These are phyloP conservation scores for Cremastobaeus sp. DNA, from an alignment of 2,888 invertebrate species.

Conservation along the genomic window DNA sequence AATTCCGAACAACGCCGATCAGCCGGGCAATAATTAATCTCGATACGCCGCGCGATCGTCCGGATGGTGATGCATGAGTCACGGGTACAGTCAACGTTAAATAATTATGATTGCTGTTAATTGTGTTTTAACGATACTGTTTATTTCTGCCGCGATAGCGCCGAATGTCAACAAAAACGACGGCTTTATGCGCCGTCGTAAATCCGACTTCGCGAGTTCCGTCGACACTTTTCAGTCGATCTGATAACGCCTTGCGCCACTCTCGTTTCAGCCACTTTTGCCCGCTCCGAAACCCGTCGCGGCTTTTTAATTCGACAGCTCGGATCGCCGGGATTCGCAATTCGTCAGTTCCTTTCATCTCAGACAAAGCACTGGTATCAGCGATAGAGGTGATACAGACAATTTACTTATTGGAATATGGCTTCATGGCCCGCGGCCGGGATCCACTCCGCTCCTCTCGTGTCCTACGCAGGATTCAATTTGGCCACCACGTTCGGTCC, in stretches of 20 bases:
- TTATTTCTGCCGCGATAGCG: constrained; percentile 41
- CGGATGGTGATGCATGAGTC: constrained; percentile 51
- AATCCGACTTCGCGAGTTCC: no score
- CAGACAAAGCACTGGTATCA: constrained; percentile 47
- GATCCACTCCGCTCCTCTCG: constrained; percentile 64
- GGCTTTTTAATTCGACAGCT: constrained; percentile 13
- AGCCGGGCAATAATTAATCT: constrained; percentile 61
- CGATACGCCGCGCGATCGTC: constrained; percentile 49
- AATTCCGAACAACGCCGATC: constrained; percentile 53
- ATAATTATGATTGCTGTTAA: constrained; percentile 57
- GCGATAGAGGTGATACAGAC: constrained; percentile 62
- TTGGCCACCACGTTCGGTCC: constrained; percentile 75
- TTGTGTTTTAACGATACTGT: constrained; percentile 57
- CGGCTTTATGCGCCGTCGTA: constrained; percentile 7
- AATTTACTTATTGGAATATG: constrained; percentile 75
- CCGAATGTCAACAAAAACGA: no score
- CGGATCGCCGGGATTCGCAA: constrained; percentile 2
- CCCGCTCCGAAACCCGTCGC: no score
- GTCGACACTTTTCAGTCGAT: no score
- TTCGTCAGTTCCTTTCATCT: constrained; percentile 46
- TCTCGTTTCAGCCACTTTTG: no score
- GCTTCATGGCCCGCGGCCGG: constrained; percentile 65
- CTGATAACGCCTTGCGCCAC: no score
- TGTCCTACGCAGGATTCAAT: constrained; percentile 78
- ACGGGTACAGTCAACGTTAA: constrained; percentile 34